Conservation (phyloP, 1,140 invertebrate genomes). For the Oryzaephilus surinamensis region DNA sequence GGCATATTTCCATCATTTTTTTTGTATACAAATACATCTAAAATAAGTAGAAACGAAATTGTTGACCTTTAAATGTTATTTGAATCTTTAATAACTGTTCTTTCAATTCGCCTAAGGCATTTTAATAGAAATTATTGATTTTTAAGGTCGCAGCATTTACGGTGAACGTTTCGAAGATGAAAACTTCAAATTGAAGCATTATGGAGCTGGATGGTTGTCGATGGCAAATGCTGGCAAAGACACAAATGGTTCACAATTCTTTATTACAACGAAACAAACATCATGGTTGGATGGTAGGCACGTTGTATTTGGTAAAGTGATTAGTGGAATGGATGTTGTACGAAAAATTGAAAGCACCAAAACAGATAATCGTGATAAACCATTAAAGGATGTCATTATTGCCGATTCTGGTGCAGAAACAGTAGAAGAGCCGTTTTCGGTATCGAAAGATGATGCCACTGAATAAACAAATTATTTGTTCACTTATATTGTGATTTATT, state of each 20-base stretch:
- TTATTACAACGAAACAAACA: constrained; percentile 86
- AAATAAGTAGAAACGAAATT: no score
- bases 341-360: constrained; percentile 69
- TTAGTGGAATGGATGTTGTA: constrained; percentile 84
- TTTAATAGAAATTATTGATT: constrained; percentile 9
- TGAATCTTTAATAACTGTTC: no score
- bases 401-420: constrained; percentile 57
- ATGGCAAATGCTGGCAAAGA: constrained; percentile 96
- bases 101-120: background rate
- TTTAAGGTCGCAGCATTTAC: constrained; percentile 79
- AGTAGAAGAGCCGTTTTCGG: constrained; percentile 66
- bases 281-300: constrained; percentile 93
- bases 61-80: no score
- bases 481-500: no score
- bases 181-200: constrained; percentile 96
- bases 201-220: constrained; percentile 90
- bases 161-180: constrained; percentile 90
- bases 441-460: constrained; percentile 68
- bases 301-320: constrained; percentile 93
- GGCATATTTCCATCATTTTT: no score
- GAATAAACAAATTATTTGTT: no score
- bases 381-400: constrained; percentile 71
- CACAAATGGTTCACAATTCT: constrained; percentile 98
- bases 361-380: constrained; percentile 68
- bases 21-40: no score